phyloP scores from a whole-genome alignment of 2,797 vertebrate species.

The Ptychadena robeensis region DNA sequence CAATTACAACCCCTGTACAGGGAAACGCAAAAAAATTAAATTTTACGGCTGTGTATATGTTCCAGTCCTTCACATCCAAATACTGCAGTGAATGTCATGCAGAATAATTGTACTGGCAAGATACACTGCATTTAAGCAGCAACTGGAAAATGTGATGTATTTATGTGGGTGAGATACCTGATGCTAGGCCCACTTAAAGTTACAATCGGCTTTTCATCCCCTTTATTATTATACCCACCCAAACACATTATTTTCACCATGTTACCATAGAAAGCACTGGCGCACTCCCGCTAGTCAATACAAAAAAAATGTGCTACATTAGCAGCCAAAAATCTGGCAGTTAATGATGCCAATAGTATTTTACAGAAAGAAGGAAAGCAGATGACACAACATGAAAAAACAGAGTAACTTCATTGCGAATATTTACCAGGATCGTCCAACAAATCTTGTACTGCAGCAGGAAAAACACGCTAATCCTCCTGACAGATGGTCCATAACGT shows the following conservation, averaged over 20 bases:
- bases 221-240: background rate
- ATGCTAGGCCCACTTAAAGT: background rate
- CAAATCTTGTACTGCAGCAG: constrained; percentile 5
- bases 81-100: background rate
- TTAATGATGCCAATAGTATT: background rate
- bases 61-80: background rate
- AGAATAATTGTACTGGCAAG: background rate
- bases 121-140: too few relatives aligned
- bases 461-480: constrained; percentile 21
- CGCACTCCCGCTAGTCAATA: background rate
- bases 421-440: constrained; percentile 20
- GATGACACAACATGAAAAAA: background rate
- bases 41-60: background rate
- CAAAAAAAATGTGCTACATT: background rate
- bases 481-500: constrained; percentile 43
- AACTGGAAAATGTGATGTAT: background rate
- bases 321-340: background rate
- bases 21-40: too few relatives aligned
- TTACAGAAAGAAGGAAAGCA: background rate
- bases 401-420: background rate
- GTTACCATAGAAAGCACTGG: background rate
- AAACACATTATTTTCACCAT: background rate
- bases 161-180: background rate
- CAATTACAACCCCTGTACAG: too few relatives aligned
- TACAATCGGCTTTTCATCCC: background rate